These are phyloP conservation scores for Ardeotis arabs DNA, from an alignment of 2,113 vertebrate genomes.

Conservation along the genomic window DNA sequence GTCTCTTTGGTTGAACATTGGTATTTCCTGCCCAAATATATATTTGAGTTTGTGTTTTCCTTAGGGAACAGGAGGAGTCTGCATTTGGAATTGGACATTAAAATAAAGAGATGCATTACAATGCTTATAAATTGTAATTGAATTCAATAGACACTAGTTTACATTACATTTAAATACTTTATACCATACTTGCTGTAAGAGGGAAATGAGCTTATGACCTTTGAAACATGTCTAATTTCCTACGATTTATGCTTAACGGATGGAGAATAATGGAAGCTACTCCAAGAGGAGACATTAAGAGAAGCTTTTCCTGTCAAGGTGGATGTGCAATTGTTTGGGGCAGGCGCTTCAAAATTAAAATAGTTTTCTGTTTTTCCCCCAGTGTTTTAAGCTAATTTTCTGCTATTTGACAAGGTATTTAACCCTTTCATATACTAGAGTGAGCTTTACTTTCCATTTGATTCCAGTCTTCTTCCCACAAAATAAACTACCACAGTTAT, in stretches of 20 bases:
- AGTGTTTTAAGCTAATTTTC: not conserved
- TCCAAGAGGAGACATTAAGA: conserved; percentile 44
- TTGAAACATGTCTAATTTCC: conserved; percentile 44
- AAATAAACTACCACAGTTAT: not conserved
- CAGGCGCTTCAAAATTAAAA: not conserved
- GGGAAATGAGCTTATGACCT: conserved; percentile 18
- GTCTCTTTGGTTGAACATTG: not conserved
- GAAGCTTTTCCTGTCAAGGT: conserved; percentile 46
- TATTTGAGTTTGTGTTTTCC: not conserved
- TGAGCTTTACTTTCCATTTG: not conserved
- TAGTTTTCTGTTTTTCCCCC: not conserved
- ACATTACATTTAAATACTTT: not conserved
- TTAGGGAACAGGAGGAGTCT: not conserved
- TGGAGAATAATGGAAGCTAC: conserved; percentile 41
- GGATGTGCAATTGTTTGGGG: conserved; percentile 22
- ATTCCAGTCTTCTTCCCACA: not conserved
- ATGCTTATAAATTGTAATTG: not conserved
- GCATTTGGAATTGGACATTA: not conserved
- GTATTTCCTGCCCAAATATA: not conserved
- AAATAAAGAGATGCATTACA: not conserved
- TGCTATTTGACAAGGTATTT: not conserved
- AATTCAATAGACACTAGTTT: not conserved
- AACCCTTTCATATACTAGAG: not conserved
- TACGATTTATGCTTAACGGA: conserved; percentile 11
- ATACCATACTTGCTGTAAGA: not conserved